These are phyloP conservation scores for Danio choprae DNA, from an alignment of 2,797 vertebrate genomes.

Conservation along the genomic window DNA sequence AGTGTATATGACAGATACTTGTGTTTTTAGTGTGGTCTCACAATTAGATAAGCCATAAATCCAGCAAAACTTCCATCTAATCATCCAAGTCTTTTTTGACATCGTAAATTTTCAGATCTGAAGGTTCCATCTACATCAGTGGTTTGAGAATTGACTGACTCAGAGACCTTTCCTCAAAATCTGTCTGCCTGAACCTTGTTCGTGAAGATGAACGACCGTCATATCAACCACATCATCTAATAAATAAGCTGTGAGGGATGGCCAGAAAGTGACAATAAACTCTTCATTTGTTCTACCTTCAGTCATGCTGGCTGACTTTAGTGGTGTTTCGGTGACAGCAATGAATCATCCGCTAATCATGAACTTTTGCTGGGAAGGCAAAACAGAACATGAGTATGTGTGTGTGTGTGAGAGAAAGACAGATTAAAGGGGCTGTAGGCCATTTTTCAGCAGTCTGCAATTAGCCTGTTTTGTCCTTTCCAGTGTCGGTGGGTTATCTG, in stretches of 20 bases:
- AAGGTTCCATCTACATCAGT: constrained; percentile 30
- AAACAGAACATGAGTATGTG: background rate
- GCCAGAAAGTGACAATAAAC: constrained; percentile 24
- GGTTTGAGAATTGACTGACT: constrained; percentile 51
- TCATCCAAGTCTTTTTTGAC: background rate
- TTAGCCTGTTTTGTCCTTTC: constrained; percentile 13
- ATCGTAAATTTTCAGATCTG: constrained; percentile 7
- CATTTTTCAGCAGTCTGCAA: background rate
- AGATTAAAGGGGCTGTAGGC: background rate
- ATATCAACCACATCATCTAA: constrained; percentile 48
- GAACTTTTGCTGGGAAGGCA: constrained; percentile 15
- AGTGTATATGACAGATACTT: background rate
- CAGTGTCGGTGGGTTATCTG: background rate
- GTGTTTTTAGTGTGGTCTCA: background rate
- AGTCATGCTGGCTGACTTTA: constrained; percentile 20
- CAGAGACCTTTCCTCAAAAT: constrained; percentile 43
- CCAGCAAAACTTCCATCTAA: background rate
- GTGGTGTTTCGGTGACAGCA: constrained; percentile 28
- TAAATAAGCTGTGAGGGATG: constrained; percentile 52
- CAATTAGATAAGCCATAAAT: background rate
- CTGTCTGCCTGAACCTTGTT: constrained; percentile 41
- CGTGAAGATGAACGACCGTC: constrained; percentile 39
- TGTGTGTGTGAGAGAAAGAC: background rate
- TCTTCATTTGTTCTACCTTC: constrained; percentile 43
- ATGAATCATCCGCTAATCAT: constrained; percentile 39